These are phyloP conservation scores for Plusia festucae DNA, from an alignment of 2,888 invertebrate species.

Conservation along the genomic window DNA sequence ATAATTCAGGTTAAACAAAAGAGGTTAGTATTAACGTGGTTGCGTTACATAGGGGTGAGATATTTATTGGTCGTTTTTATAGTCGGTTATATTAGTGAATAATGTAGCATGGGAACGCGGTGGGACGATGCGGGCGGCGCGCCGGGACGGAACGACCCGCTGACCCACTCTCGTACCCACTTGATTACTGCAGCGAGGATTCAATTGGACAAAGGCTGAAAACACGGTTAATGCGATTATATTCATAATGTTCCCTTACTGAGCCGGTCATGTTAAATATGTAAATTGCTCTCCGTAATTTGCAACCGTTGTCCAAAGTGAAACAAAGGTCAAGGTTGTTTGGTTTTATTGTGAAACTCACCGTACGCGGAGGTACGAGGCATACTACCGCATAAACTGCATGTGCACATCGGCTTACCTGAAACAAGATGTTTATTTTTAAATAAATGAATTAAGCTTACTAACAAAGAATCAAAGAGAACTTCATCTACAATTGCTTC, in stretches of 20 bases:
- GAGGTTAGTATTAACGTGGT: conserved; percentile 47
- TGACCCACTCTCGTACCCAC: conserved; percentile 81
- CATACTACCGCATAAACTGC: conserved; percentile 75
- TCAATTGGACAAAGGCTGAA: conserved; percentile 83
- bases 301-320: conserved; percentile 53
- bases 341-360: conserved; percentile 68
- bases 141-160: conserved; percentile 74
- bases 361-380: conserved; percentile 71
- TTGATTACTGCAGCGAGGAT: conserved; percentile 81
- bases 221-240: conserved; percentile 81
- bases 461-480: conserved; percentile 15
- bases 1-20: conserved; percentile 43
- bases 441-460: conserved; percentile 31
- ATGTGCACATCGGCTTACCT: conserved; percentile 82
- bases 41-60: conserved; percentile 73
- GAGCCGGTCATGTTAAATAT: conserved; percentile 58
- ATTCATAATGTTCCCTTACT: conserved; percentile 67
- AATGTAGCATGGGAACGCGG: conserved; percentile 72
- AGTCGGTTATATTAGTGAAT: conserved; percentile 72
- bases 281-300: conserved; percentile 60
- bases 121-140: conserved; percentile 65
- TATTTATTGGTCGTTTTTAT: conserved; percentile 76
- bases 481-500: conserved; percentile 20
- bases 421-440: conserved; percentile 67
- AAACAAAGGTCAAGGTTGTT: conserved; percentile 63